Conservation (phyloP, 2,113 vertebrate genomes). For the Sciurus niger region DNA sequence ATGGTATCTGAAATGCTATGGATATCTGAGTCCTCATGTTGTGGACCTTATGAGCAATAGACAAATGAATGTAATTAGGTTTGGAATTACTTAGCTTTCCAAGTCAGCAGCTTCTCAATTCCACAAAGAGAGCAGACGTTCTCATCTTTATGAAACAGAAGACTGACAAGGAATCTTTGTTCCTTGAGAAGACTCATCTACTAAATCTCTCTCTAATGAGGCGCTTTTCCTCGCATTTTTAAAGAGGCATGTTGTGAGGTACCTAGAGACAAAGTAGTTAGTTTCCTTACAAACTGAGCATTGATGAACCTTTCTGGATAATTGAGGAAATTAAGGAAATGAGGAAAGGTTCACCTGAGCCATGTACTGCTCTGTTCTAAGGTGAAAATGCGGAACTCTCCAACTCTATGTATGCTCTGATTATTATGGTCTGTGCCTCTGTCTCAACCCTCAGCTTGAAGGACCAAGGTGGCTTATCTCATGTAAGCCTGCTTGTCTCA, state of each 20-base stretch:
- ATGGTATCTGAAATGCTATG: neutral
- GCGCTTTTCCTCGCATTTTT: neutral
- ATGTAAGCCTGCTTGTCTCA: neutral
- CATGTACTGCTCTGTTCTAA: neutral
- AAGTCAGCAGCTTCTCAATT: neutral
- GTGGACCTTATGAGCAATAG: neutral
- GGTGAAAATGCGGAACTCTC: neutral
- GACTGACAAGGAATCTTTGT: neutral
- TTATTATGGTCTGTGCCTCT: neutral
- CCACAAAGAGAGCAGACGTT: neutral
- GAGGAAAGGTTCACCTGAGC: neutral
- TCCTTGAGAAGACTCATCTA: neutral
- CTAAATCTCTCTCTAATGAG: neutral
- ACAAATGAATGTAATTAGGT: neutral
- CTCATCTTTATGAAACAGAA: neutral
- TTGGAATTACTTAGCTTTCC: neutral
- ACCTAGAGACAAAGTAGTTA: neutral
- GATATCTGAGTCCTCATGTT: neutral
- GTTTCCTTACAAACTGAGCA: neutral
- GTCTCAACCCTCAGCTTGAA: neutral
- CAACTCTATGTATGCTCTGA: neutral
- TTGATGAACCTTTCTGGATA: neutral
- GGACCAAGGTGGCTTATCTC: neutral
- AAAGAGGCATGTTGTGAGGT: neutral
- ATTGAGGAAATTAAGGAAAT: neutral